Base-by-base conservation (phyloP, 92 coral and sea anemone genomes). In the Epizoanthus scotinus region DNA sequence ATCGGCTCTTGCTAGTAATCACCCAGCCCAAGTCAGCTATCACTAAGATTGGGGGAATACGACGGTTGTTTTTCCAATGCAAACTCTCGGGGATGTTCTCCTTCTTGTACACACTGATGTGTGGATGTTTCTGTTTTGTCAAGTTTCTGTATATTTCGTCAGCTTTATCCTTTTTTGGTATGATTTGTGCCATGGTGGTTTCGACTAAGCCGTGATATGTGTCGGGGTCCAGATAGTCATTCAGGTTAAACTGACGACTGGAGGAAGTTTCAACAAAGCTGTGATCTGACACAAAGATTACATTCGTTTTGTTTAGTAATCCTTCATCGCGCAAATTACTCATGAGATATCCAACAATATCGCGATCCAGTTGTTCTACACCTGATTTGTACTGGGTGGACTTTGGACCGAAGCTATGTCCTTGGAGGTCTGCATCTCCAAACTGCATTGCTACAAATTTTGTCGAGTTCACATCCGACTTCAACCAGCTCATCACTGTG, bases 271-370 rank as follows among this genome's bases (percentile, higher is more conserved):
- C 89, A 13, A 93, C 87, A 90, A 96, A 89, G 62, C 99, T 92
- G 71, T 96, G 99, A 60, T 96, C 99, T 6, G 94, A 89, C 6
- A 94, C 97, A 47, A 96, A 36, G 67, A 96, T 91, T 6, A 95
- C 54, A 64, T 96, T 96, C 29, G 90, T 82, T 50, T 87, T 84
- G 74, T 96, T 90, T 19, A 84, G 80, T 63, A 96, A 81, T 62
- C 85, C 81, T 21, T 79, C 91, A 6, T 86, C 52, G 63, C 84
- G 80, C 67, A 96, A 91, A 34, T 88, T 89, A 73, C 84, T 78
- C 34, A 86, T 78, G 26, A 96, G 79, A 66, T 96, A 96, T 9
- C 98, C 99, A 12, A 92, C 92, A 4, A 92, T 89, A 44, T 96
- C 95, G 64, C 85, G 81, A 71, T 96, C 99, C 1, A 93, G 85